A percentile compares a stretch with the other conserved stretches of the same genome.
These are phyloP conservation scores for Empis livida DNA, from an alignment of 2,888 invertebrate genomes.

Conservation along the genomic window DNA sequence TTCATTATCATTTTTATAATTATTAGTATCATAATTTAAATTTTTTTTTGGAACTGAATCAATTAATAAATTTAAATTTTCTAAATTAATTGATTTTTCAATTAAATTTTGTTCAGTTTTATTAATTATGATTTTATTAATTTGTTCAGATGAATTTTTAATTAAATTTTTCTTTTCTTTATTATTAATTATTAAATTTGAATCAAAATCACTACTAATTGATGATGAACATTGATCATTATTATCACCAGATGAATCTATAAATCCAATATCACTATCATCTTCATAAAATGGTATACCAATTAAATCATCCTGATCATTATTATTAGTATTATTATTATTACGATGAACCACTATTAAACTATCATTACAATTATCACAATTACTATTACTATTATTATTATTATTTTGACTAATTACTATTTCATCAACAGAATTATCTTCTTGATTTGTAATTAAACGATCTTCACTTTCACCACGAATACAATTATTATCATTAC, in stretches of 20 bases:
- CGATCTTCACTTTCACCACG: slow-evolving; percentile 11
- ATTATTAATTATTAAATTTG: background rate
- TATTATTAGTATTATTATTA: slow-evolving; percentile 2
- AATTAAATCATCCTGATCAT: background rate
- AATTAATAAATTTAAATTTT: slow-evolving; percentile 7
- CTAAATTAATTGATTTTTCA: background rate
- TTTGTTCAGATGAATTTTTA: too few species aligned
- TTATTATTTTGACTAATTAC: too few species aligned
- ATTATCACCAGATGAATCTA: slow-evolving; percentile 9
- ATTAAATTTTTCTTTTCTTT: too few species aligned
- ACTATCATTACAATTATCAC: too few species aligned
- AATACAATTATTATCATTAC: background rate
- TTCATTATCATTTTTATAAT: background rate
- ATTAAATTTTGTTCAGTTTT: too few species aligned
- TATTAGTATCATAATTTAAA: background rate
- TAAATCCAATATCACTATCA: slow-evolving; percentile 11
- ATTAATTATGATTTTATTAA: too few species aligned
- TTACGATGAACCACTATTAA: too few species aligned
- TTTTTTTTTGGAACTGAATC: slow-evolving; percentile 1
- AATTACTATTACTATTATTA: too few species aligned
- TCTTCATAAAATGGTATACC: too few species aligned
- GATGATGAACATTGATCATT: slow-evolving; percentile 7
- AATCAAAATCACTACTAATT: slow-evolving; percentile 11
- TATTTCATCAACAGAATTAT: too few species aligned
- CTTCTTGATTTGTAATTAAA: slow-evolving; percentile 1